Base-by-base conservation (phyloP, 64 coral and sea anemone species). In the Orbicella faveolata region DNA sequence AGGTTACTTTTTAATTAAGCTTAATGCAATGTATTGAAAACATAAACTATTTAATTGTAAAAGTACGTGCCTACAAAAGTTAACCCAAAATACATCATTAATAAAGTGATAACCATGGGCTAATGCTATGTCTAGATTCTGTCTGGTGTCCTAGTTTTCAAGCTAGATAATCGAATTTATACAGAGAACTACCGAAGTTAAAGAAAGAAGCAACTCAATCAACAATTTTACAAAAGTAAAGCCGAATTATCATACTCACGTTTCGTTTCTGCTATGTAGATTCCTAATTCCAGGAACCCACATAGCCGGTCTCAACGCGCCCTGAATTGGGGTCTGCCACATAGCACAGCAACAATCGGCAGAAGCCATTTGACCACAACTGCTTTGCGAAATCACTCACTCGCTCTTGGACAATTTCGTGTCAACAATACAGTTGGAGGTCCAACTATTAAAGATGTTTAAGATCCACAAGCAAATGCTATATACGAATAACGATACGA, bases 261-360 rank as follows among this genome's bases (percentile, higher is more conserved):
- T 95, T 91, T 99, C 94, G 17, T 89, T 90, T 20, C 61, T 70
- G 37, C 94, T 96, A 63, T 99, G 97, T 10, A 99, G 80, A 36
- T 94, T 95, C n/a, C 83, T 90, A 30, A 99, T 69, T 80, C 91
- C 84, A 68, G 97, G 97, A 36, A 95, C 36, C 97, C 97, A 99
- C 64, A 96, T 89, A 10, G 94, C 97, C 64, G 97, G 97, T 74
- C 97, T 87, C 44, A 99, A 10, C 20, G 83, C 82, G 36, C 88
- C 97, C 75, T 95, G 93, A 59, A 99, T 90, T 13, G 97, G 97
- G 11, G 97, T 90, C 76, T 99, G 97, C 85, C 94, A 96, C 97
- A 96, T 95, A 36, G 88, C 90, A 68, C 94, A 98, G 51, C 92
- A 98, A 70, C 92, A 94, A 79, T 98, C 92, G 34, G 92, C 93